Base-by-base conservation (phyloP, 2,113 vertebrate species). In the Prinia subflava region DNA sequence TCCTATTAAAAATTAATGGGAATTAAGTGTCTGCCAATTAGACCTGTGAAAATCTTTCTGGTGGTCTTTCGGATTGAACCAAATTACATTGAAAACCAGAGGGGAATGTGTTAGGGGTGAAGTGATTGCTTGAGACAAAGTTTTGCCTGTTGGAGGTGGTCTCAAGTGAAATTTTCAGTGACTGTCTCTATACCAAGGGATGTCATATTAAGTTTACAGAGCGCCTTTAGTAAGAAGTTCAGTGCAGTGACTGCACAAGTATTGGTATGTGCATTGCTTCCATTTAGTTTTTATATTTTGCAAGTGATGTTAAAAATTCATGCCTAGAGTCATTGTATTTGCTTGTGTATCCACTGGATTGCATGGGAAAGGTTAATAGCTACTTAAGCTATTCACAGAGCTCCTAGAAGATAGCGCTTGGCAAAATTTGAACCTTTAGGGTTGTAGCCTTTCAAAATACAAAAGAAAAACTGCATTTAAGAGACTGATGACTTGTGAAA, bases 1-100 rank as follows among this genome's bases (percentile, higher is more conserved):
- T 85, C 35, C 47, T 78, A 81, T 88, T 95, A 94, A 96, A 96
- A 93, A 88, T 78, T 95, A 92, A 88, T 86, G 37, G 73, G 57
- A 96, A 96, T 94, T 60, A 93, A 92, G 31, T 71, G 76, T 92
- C 76, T 93, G 86, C 76, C 85, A 92, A 76, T 89, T 95, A 93
- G 73, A 44, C 46, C 65, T 75, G 52, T 89, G 93, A 90, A 96
- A 96, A 92, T 69, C 73, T 96, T 94, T 71, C 76, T 95, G 92
- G 88, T 93, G 90, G 76, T 96, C 88, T 93, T 89, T 49, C 62
- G 33, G 41, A 89, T 21, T 93, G 88, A 90, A 90, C 24, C 37
- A 88, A 94, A 93, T 84, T 94, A 67, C 57, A 39, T 13, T 57
- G 60, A 90, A 93, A 93, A 68, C 16, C 85, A 95, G 75, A 77